A percentile compares a stretch with the other conserved stretches of the same genome.
Conservation (phyloP, 2,797 vertebrate species). For the Channallabes apus region DNA sequence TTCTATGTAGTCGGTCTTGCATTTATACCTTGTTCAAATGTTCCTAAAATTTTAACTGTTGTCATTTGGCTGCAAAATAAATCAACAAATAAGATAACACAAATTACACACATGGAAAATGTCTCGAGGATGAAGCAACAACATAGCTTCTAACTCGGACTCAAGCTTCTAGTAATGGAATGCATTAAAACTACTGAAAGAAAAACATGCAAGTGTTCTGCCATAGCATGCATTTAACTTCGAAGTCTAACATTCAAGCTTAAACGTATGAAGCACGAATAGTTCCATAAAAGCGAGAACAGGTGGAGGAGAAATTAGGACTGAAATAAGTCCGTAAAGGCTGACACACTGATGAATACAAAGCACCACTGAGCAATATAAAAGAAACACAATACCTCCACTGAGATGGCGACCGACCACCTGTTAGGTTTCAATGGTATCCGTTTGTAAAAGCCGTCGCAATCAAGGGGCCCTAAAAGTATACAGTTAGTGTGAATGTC, state of each 20-base stretch:
- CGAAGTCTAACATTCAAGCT: neutral
- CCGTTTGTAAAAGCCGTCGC: conserved; percentile 99
- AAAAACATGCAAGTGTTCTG: neutral
- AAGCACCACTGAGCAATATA: conserved; percentile 74
- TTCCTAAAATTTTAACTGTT: neutral
- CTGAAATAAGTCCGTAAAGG: conserved; percentile 58
- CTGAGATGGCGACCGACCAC: conserved; percentile 92
- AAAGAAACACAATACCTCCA: conserved; percentile 81
- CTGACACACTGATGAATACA: conserved; percentile 58
- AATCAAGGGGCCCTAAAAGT: conserved; percentile 99
- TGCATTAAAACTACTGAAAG: neutral
- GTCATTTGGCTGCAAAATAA: no score
- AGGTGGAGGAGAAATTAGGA: conserved; percentile 46
- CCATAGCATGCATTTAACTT: neutral
- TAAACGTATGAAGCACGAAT: neutral
- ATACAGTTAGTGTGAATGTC: conserved; percentile 65
- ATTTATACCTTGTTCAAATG: neutral
- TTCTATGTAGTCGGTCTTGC: neutral
- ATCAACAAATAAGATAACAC: no score
- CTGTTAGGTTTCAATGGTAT: conserved; percentile 97
- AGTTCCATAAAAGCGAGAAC: conserved; percentile 42
- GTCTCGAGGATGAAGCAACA: neutral
- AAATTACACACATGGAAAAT: no score
- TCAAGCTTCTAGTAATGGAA: neutral
- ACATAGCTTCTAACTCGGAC: no score